These are phyloP conservation scores for Typhlichthys eigenmanni DNA, from an alignment of 2,797 vertebrate genomes.

Conservation along the genomic window DNA sequence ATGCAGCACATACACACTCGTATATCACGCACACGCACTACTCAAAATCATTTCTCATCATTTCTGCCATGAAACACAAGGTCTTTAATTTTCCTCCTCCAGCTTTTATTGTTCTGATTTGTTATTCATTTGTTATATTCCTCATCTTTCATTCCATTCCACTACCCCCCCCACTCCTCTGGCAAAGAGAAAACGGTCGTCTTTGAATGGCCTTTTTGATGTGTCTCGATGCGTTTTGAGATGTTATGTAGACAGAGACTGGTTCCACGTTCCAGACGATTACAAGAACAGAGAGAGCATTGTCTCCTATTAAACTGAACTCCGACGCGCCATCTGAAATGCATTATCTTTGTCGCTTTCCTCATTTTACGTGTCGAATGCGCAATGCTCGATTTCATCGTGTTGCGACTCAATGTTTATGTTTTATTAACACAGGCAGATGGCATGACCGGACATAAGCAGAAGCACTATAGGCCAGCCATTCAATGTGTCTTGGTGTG, in stretches of 20 bases:
- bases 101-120: constrained; percentile 67
- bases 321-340: constrained; percentile 56
- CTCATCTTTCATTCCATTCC: constrained; percentile 30
- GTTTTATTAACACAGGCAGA: constrained; percentile 29
- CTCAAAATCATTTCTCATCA: constrained; percentile 36
- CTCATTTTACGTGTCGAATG: constrained; percentile 41
- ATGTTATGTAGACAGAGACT: constrained; percentile 58
- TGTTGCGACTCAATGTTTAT: constrained; percentile 29
- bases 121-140: constrained; percentile 54
- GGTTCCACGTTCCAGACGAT: constrained; percentile 65
- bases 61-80: constrained; percentile 39
- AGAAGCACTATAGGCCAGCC: not conserved
- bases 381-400: constrained; percentile 23
- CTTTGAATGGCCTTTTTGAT: constrained; percentile 63
- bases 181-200: constrained; percentile 39
- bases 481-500: constrained; percentile 17
- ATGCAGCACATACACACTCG: not conserved
- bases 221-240: constrained; percentile 50
- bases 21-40: constrained; percentile 2
- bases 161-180: not conserved
- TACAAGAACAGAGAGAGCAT: constrained; percentile 60
- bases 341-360: constrained; percentile 51
- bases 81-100: constrained; percentile 46
- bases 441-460: not conserved
- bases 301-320: constrained; percentile 50